Evolutionary conservation across 2,113 vertebrate species (phyloP).

Genomic region (Fukomys damarensis): DNA sequence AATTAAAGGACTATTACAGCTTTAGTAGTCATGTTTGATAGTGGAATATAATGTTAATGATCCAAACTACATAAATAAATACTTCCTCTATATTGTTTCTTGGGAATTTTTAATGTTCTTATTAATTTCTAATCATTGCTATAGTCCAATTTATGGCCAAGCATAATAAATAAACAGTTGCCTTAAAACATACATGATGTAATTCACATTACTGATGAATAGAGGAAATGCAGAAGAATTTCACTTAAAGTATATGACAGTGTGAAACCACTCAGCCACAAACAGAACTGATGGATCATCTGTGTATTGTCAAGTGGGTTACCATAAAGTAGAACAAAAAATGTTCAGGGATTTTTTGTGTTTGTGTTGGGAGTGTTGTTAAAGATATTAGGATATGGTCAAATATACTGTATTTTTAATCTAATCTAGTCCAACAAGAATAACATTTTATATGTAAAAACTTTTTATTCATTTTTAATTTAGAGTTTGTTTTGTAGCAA

Average conservation of each 20-base stretch:
- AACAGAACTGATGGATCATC: neutral
- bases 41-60: neutral
- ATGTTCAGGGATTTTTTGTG: neutral
- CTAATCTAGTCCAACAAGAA: neutral
- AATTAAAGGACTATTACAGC: constrained; percentile 54
- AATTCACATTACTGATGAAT: constrained; percentile 56
- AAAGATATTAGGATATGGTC: neutral
- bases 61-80: constrained; percentile 64
- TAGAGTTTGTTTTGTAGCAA: constrained; percentile 19
- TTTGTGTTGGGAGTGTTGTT: neutral
- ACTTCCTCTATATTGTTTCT: constrained; percentile 65
- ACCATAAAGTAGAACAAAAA: constrained; percentile 28
- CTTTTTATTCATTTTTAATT: neutral
- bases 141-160: constrained; percentile 65
- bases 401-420: neutral
- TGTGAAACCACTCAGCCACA: constrained; percentile 26
- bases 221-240: constrained; percentile 60
- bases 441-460: neutral
- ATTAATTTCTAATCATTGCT: constrained; percentile 69
- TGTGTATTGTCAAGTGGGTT: neutral
- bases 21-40: constrained; percentile 56
- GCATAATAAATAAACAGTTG: constrained; percentile 71
- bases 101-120: constrained; percentile 73
- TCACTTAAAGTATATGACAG: constrained; percentile 23
- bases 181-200: constrained; percentile 70